Conservation (phyloP, 2,888 invertebrate genomes). For the Mimas tiliae region DNA sequence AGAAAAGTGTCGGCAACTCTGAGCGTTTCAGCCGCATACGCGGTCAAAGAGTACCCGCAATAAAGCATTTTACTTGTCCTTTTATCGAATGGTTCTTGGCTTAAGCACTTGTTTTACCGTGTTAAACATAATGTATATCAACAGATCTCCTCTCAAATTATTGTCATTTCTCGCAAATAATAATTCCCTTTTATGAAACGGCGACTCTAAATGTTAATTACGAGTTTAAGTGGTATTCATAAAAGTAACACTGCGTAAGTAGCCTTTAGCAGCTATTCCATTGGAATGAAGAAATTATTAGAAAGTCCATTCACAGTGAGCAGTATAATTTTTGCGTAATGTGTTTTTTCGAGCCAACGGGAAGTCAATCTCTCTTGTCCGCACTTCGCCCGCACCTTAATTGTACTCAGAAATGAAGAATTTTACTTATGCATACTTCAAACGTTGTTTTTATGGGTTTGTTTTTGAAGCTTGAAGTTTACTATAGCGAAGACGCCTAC, state of each 20-base stretch:
- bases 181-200: slow-evolving; percentile 1
- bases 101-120: slow-evolving; percentile 33
- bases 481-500: slow-evolving; percentile 34
- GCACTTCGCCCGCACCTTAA: slow-evolving; percentile 24
- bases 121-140: neutral
- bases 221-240: slow-evolving; percentile 3
- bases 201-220: slow-evolving; percentile 4
- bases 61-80: slow-evolving; percentile 59
- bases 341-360: slow-evolving; percentile 26
- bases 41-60: slow-evolving; percentile 57
- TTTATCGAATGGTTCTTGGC: slow-evolving; percentile 53
- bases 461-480: slow-evolving; percentile 31
- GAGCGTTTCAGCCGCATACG: slow-evolving; percentile 44
- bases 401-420: slow-evolving; percentile 25
- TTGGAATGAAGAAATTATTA: slow-evolving; percentile 26
- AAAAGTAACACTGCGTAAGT: slow-evolving; percentile 17
- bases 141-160: neutral
- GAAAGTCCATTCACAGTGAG: slow-evolving; percentile 26
- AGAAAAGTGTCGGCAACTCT: slow-evolving; percentile 65
- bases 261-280: slow-evolving; percentile 14
- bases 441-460: slow-evolving; percentile 15
- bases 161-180: neutral
- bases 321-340: slow-evolving; percentile 25
- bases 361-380: slow-evolving; percentile 29
- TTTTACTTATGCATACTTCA: slow-evolving; percentile 28